Evolutionary conservation across 1,140 invertebrate genomes (phyloP).

Genomic region (Nasonia vitripennis): DNA sequence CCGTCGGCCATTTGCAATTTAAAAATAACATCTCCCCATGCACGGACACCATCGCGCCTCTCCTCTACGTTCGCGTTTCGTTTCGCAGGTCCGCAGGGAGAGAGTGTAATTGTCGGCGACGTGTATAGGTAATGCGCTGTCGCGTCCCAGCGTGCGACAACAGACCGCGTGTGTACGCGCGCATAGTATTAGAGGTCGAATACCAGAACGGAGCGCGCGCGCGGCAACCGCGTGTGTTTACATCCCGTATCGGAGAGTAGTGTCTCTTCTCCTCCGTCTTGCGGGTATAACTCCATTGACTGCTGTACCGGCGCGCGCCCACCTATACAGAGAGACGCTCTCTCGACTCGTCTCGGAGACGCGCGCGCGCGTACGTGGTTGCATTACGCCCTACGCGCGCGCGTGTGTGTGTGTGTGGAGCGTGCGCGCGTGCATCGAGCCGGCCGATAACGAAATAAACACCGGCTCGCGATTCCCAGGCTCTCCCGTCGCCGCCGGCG

Average conservation of each 20-base stretch:
- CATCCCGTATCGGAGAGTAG: neutral
- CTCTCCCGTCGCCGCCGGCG: neutral
- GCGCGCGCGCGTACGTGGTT: slow-evolving; percentile 38
- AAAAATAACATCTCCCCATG: slow-evolving; percentile 17
- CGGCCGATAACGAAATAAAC: slow-evolving; percentile 58
- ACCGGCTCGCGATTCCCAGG: slow-evolving; percentile 50
- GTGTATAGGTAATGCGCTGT: no score
- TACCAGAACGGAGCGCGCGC: no score
- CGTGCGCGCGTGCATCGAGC: slow-evolving; percentile 39
- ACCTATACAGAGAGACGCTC: neutral
- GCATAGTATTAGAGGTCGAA: no score
- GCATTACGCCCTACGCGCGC: slow-evolving; percentile 53
- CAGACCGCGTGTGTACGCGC: no score
- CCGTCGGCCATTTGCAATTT: slow-evolving; percentile 41
- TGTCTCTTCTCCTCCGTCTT: neutral
- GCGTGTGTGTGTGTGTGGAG: neutral
- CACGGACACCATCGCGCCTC: no score
- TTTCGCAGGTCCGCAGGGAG: no score
- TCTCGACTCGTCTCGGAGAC: neutral
- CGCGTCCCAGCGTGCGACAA: no score
- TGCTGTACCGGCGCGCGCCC: neutral
- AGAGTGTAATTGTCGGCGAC: no score
- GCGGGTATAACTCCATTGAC: slow-evolving; percentile 4
- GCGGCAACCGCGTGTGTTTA: neutral
- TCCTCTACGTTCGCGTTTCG: no score